Conservation (phyloP, 2,888 invertebrate genomes). For the Watsonalla cultraria region DNA sequence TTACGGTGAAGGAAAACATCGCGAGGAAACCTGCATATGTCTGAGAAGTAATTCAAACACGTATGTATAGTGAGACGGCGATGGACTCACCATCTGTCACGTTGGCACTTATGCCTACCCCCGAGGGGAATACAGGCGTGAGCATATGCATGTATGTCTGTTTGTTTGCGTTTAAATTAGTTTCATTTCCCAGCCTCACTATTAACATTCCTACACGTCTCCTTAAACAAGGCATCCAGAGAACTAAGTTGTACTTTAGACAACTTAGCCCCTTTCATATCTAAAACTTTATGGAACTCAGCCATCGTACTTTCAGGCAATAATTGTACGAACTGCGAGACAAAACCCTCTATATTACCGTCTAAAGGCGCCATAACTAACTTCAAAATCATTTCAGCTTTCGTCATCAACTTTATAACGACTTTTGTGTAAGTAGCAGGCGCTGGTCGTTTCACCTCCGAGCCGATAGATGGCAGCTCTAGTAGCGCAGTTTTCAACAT, state of each 20-base stretch:
- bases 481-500: constrained; percentile 95
- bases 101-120: too few species aligned
- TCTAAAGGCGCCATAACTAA: constrained; percentile 97
- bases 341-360: constrained; percentile 83
- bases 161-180: too few species aligned
- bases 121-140: too few species aligned
- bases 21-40: too few species aligned
- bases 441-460: constrained; percentile 91
- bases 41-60: too few species aligned
- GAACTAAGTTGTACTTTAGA: constrained; percentile 48
- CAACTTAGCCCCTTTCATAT: constrained; percentile 91
- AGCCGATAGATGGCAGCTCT: constrained; percentile 96
- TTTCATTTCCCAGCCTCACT: constrained; percentile 1
- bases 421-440: constrained; percentile 92
- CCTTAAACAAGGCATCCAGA: constrained; percentile 49
- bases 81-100: too few species aligned
- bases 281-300: constrained; percentile 96
- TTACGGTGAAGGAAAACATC: too few species aligned
- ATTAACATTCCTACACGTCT: constrained; percentile 24
- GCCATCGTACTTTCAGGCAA: constrained; percentile 92
- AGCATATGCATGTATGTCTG: too few species aligned
- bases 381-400: constrained; percentile 99
- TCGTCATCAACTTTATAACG: constrained; percentile 94
- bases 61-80: too few species aligned
- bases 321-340: constrained; percentile 93